A percentile compares a stretch with the other conserved stretches of the same genome.
Evolutionary conservation across 2,113 vertebrate species (phyloP).

Genomic region (Dendrocopos noguchii): DNA sequence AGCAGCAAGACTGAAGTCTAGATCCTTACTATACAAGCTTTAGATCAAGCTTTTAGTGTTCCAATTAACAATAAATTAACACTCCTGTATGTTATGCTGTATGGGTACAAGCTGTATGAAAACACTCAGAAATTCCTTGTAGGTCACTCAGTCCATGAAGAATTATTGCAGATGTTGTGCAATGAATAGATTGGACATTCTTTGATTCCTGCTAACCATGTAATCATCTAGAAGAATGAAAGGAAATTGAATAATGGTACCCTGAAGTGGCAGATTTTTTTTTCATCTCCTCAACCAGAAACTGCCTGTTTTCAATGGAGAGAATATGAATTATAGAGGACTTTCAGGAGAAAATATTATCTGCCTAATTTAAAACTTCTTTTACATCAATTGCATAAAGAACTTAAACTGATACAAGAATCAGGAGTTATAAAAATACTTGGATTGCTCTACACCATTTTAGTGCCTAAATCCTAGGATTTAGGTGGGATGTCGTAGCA

Average conservation of each 20-base stretch:
- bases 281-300: background rate
- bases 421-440: background rate
- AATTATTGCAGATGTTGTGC: background rate
- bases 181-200: background rate
- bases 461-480: background rate
- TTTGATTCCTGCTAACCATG: background rate
- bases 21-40: background rate
- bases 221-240: background rate
- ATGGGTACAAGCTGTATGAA: accelerated
- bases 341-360: background rate
- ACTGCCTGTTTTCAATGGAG: background rate
- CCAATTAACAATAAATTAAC: background rate
- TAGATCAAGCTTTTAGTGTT: background rate
- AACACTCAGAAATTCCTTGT: background rate
- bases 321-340: background rate
- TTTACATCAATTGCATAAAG: background rate
- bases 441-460: background rate
- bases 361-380: background rate
- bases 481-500: background rate
- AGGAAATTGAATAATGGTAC: background rate
- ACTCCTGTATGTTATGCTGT: background rate
- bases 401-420: background rate
- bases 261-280: background rate
- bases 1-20: background rate
- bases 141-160: background rate